Evolutionary conservation across 1,140 invertebrate species (phyloP).

Genomic region (Calephelis virginiensis): DNA sequence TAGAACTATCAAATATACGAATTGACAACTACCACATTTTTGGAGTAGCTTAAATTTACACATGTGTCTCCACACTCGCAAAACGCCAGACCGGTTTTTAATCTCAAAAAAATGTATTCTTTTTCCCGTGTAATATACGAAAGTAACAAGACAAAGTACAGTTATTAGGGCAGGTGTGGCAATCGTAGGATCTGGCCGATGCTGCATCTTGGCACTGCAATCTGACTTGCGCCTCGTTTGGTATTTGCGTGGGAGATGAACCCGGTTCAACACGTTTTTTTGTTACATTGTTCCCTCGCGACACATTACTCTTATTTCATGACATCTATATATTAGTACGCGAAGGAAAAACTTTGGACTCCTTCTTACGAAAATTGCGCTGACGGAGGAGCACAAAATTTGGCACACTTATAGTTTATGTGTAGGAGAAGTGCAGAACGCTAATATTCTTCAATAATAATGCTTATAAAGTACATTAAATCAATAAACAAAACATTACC

Average conservation of each 20-base stretch:
- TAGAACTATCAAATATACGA: too few relatives aligned
- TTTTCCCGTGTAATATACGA: not conserved
- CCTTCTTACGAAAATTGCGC: too few relatives aligned
- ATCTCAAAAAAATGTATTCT: not conserved
- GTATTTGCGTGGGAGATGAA: conserved; percentile 62
- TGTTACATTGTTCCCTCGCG: conserved; percentile 28
- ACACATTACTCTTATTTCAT: conserved; percentile 3
- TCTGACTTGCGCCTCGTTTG: conserved; percentile 35
- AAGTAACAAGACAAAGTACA: conserved; percentile 12
- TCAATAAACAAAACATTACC: too few relatives aligned
- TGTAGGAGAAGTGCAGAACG: too few relatives aligned
- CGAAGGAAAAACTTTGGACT: too few relatives aligned
- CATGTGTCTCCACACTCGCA: not conserved
- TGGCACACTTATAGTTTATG: too few relatives aligned
- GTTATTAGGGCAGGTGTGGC: conserved; percentile 44
- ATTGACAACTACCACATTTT: too few relatives aligned
- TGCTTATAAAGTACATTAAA: too few relatives aligned
- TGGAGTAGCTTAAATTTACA: too few relatives aligned
- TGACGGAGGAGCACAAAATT: too few relatives aligned
- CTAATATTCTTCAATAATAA: too few relatives aligned
- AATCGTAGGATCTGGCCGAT: conserved; percentile 24
- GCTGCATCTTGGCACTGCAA: conserved; percentile 41
- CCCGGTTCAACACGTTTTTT: conserved; percentile 44
- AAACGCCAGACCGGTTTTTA: not conserved
- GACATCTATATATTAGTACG: not conserved